Evolutionary conservation across 2,797 vertebrate genomes (phyloP), one percentile per base, ranked within the genome.

Genomic region (Nannoperca obscura): DNA sequence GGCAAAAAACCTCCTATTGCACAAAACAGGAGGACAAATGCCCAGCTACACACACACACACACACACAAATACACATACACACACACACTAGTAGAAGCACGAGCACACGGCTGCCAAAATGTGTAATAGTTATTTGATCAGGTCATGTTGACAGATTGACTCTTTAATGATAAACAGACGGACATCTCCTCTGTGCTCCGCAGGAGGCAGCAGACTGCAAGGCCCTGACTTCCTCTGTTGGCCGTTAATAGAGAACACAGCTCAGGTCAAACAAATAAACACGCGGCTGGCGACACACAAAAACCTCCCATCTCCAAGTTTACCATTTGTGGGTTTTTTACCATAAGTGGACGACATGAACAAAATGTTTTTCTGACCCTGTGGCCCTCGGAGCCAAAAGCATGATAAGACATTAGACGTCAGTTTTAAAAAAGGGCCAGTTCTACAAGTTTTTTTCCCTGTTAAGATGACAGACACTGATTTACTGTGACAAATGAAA

Each of bases 91-190:
- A 12, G 50, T 2, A 55, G 50, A 71, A n/a, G 40, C 57, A 58
- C 19, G 17, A 40, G 24, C 38, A 50, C 54, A 65, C 44, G 30
- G 50, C 83, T 89, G 91, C 88, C 88, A 89, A 88, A 82, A 82
- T 80, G 84, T 88, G 86, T 91, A 89, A 90, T 64, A 88, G 83
- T 76, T 89, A 86, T 93, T 92, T 92, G 83, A 94, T 92, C 93
- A 83, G 92, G 92, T 91, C 83, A 84, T 91, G 91, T 92, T 94
- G 93, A 94, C 93, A 92, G 89, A 92, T 84, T 66, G 13, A 88
- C 76, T 71, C 73, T 86, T 82, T 85, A 78, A 89, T 72, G 85
- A 85, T 83, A 92, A 94, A 91, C 90, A 93, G 86, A 83, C 19
- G 53, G 68, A 71, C 58, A 71, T 86, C 78, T 83, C 64, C 66